These are phyloP conservation scores for Platichthys flesus DNA, from an alignment of 2,113 vertebrate species.

Conservation along the genomic window DNA sequence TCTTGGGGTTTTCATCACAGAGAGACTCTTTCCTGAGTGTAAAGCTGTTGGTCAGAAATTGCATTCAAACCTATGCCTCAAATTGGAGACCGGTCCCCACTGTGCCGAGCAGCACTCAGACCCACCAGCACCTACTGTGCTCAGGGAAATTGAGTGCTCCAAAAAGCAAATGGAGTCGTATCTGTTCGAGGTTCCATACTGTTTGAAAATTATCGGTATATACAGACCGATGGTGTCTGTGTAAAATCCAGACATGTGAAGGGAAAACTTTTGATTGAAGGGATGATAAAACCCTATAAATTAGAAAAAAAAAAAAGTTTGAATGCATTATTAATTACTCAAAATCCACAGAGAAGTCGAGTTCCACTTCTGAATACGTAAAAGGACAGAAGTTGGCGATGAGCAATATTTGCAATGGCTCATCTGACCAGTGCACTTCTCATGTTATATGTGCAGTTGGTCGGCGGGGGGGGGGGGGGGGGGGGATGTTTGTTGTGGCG, in stretches of 20 bases:
- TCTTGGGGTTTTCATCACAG: slow-evolving; percentile 32
- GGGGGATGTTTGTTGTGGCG: neutral
- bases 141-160: slow-evolving; percentile 19
- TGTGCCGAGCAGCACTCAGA: slow-evolving; percentile 17
- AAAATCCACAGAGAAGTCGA: slow-evolving; percentile 26
- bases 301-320: slow-evolving; percentile 4
- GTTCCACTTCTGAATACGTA: slow-evolving; percentile 37
- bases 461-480: neutral
- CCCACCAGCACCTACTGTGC: slow-evolving; percentile 25
- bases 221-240: neutral
- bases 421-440: neutral
- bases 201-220: neutral
- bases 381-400: slow-evolving; percentile 33
- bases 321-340: slow-evolving; percentile 40
- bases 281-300: neutral
- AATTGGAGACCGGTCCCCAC: slow-evolving; percentile 41
- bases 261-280: slow-evolving; percentile 26
- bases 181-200: neutral
- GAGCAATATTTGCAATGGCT: slow-evolving; percentile 10
- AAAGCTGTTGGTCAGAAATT: slow-evolving; percentile 44
- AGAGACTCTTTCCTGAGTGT: slow-evolving; percentile 24
- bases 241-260: neutral
- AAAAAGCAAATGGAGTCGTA: neutral
- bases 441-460: neutral
- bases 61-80: slow-evolving; percentile 51